These are phyloP conservation scores for Pithecia hirsuta DNA, from an alignment of 2,797 vertebrate species.

Conservation along the genomic window DNA sequence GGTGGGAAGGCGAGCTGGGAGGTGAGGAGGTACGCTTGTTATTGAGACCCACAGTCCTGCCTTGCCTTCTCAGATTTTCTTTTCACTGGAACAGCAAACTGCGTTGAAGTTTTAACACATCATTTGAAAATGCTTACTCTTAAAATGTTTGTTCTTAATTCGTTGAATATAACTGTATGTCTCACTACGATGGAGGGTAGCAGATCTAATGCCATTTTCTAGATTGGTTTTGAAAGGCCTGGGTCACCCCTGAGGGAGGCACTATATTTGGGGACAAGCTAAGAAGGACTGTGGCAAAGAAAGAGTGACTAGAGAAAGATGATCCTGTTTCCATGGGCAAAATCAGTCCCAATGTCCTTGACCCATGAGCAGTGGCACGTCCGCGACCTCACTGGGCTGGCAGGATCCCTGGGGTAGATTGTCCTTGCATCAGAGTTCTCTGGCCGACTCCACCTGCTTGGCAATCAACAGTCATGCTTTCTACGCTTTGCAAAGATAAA, in stretches of 20 bases:
- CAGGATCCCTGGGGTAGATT: too few species aligned
- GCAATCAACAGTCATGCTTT: too few species aligned
- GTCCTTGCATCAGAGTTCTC: not conserved
- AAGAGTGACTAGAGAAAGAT: not conserved
- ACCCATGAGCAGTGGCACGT: not conserved
- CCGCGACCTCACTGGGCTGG: not conserved
- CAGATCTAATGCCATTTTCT: not conserved
- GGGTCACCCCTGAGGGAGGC: not conserved
- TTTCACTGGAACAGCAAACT: not conserved
- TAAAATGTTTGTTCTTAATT: not conserved
- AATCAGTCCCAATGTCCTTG: not conserved
- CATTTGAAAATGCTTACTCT: not conserved
- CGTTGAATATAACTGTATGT: too few species aligned
- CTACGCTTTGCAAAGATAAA: not conserved
- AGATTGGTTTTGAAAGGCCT: not conserved
- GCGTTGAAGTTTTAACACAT: not conserved
- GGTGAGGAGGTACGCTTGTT: not conserved
- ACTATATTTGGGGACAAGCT: not conserved
- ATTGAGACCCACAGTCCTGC: accelerated
- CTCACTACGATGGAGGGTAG: not conserved
- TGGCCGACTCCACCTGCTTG: not conserved
- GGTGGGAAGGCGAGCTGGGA: too few species aligned
- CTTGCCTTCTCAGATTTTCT: not conserved
- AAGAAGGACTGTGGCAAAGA: not conserved
- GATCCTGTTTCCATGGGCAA: not conserved